Base-by-base conservation (phyloP, 2,113 vertebrate species). In the Bothrops jararaca region DNA sequence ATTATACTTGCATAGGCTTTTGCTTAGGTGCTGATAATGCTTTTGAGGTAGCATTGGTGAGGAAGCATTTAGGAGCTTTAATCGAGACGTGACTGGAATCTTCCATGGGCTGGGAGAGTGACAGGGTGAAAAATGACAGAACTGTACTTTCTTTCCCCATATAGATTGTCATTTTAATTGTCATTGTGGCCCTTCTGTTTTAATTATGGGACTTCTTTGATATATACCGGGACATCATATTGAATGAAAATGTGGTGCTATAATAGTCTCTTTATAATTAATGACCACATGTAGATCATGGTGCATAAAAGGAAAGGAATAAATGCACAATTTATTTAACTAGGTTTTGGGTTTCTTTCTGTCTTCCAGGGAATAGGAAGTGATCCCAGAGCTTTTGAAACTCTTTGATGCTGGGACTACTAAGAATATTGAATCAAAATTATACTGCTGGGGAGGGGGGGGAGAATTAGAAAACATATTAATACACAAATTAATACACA, bases 1-100 rank as follows among this genome's bases (percentile, higher is more conserved):
- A 99, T 99, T 99, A 99, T 98, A 99, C 99, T 99, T 99, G 98
- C 98, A 98, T 98, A 97, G 98, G 98, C 98, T 99, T 98, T 98
- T 98, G 98, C 98, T 98, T 98, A 98, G 97, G 98, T 98, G 98
- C 98, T 98, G 98, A 98, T 98, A 98, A 98, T 98, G 98, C 98
- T 98, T 98, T 98, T 97, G 97, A 98, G 97, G 98, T 98, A 98
- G 97, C 98, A 98, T 97, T 98, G 98, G 98, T 97, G 97, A 98
- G 96, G 97, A 97, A 98, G 98, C 98, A 98, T 98, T 98, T 98
- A 97, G 97, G 97, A 98, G 98, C 98, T 98, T 98, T 98, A 98
- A 97, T 96, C 96, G 97, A 97, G 96, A 98, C 97, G 97, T 98
- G 98, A 98, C 98, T 96, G 95, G 97, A 98, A 98, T 98, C 97